Conservation (phyloP, 2,113 vertebrate genomes). For the Lamprotornis superbus region DNA sequence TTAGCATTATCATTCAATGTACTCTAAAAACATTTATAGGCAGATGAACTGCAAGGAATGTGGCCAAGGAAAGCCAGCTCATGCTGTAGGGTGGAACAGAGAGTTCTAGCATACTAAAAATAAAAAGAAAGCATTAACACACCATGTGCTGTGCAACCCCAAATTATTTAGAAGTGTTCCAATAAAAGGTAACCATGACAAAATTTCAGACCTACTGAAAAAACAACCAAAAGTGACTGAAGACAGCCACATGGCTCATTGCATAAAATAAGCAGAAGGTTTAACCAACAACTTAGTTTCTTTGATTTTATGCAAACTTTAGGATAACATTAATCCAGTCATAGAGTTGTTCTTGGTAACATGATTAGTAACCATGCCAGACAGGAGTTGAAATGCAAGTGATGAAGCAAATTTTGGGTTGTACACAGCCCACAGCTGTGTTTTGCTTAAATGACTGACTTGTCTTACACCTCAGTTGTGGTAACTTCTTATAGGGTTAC, state of each 20-base stretch:
- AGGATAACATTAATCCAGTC: neutral
- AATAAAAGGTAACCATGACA: neutral
- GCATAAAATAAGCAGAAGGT: neutral
- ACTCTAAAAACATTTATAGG: slow-evolving; percentile 41
- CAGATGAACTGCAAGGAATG: slow-evolving; percentile 56
- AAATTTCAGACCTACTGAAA: neutral
- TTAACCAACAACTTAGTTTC: neutral
- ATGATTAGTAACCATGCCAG: neutral
- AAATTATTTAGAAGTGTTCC: slow-evolving; percentile 1
- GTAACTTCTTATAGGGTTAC: neutral
- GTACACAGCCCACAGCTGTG: neutral
- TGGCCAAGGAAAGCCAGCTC: slow-evolving; percentile 32
- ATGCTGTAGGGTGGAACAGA: slow-evolving; percentile 31
- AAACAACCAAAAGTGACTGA: neutral
- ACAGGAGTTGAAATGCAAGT: neutral
- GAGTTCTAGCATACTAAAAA: slow-evolving; percentile 57
- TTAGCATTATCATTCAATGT: neutral
- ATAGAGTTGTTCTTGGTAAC: neutral
- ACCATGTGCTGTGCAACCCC: neutral
- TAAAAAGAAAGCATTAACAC: slow-evolving; percentile 51
- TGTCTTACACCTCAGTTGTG: neutral
- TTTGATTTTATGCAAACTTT: neutral
- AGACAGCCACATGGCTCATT: neutral
- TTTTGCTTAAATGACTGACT: neutral
- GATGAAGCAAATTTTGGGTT: neutral